Evolutionary conservation across 2,113 vertebrate species (phyloP), one percentile per base, ranked within the genome.

Genomic region (Pseudorasbora parva): DNA sequence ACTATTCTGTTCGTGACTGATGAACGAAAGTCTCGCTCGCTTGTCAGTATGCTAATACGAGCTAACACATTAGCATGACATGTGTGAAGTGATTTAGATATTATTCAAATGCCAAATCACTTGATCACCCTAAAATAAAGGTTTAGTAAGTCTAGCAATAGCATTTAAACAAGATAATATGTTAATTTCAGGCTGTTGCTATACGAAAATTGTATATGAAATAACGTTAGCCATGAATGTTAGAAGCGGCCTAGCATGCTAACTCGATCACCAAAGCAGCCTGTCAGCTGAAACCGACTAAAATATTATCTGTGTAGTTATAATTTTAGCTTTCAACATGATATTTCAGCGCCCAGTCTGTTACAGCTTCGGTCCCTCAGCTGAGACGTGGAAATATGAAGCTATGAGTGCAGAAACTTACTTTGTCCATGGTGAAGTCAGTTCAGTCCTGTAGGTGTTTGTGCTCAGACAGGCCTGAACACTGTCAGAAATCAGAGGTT

Each of bases 361-460:
- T 43, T 25, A 43, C 10, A 27, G 8, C 14, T 10, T 4, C 14
- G 3, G 74, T 57, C 2, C 27, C 9, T 15, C 49, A n/a, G 9
- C 0, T 33, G 17, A 33, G 23, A 74, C 19, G 11, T 21, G 1
- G 27, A 45, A 17, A 66, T 15, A 3, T 9, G 8, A 25, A 73
- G 62, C 30, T 11, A 47, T 12, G 12, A 41, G 6, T 37, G 1
- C 3, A 25, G 5, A 2, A 49, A 87, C 82, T 86, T 84, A 88
- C 87, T 84, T 88, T 88, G 37, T 88, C 87, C 87, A 88, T 88
- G 43, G 51, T 88, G 80, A 27, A 60, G 25, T 6, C 12, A 56
- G 78, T 23, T 25, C 62, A 69, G 64, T 56, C 64, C 47, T 54
- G 64, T 69, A 43, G 11, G 5, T 12, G 54, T 59, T 76, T 30